phyloP scores from a whole-genome alignment of 2,797 vertebrate genomes.

The Tangara arthus region DNA sequence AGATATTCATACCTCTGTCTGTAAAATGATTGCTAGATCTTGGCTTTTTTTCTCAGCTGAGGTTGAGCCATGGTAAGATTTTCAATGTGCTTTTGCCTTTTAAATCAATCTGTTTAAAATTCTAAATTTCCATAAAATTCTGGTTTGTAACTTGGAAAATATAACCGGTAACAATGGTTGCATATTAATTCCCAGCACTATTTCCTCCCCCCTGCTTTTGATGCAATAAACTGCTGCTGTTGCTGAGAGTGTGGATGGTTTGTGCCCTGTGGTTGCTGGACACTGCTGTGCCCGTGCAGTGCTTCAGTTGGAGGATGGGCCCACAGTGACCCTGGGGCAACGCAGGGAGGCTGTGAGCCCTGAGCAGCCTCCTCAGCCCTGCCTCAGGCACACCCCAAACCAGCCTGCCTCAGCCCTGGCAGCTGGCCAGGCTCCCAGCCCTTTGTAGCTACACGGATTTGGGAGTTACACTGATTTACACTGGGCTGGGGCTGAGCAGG shows the following conservation, averaged over 20 bases:
- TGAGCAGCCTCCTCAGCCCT: conserved; percentile 71
- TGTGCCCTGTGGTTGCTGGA: conserved; percentile 77
- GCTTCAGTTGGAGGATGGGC: conserved; percentile 65
- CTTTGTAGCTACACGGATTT: fast-evolving
- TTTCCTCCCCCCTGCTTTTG: neutral
- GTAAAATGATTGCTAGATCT: neutral
- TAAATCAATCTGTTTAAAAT: neutral
- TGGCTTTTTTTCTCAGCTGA: neutral
- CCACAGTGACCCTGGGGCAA: conserved; percentile 70
- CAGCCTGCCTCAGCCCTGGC: fast-evolving
- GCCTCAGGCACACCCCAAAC: conserved; percentile 61
- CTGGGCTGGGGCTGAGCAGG: neutral
- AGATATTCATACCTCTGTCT: neutral
- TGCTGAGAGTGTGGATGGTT: neutral
- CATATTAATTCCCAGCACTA: neutral
- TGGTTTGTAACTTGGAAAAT: neutral
- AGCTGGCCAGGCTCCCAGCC: neutral
- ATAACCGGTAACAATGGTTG: fast-evolving
- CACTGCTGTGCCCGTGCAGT: conserved; percentile 49
- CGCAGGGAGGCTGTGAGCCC: conserved; percentile 57
- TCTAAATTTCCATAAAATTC: neutral
- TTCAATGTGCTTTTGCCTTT: neutral
- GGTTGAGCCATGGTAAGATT: neutral
- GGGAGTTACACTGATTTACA: neutral
- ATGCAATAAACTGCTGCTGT: fast-evolving